phyloP scores from a whole-genome alignment of 2,888 invertebrate genomes.

The Notocelia uddmanniana region DNA sequence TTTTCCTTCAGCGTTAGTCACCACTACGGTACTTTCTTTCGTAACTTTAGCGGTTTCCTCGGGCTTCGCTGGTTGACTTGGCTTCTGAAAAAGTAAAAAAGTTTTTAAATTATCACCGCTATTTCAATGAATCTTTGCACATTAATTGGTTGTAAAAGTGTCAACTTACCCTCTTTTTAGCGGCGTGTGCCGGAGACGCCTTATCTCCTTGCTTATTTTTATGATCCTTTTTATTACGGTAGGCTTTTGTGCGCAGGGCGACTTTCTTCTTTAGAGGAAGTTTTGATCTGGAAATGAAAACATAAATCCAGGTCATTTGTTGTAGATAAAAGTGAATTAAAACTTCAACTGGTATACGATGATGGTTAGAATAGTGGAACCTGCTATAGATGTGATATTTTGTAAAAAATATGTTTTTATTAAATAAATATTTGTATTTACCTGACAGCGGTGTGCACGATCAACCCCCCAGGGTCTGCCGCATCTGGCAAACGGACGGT shows the following conservation, averaged over 20 bases:
- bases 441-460: slow-evolving; percentile 93
- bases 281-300: slow-evolving; percentile 88
- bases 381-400: slow-evolving; percentile 10
- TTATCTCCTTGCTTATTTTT: slow-evolving; percentile 76
- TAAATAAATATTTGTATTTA: too few relatives aligned
- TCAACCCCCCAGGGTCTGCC: slow-evolving; percentile 88
- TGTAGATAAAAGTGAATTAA: slow-evolving; percentile 15
- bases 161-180: slow-evolving; percentile 79
- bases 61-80: slow-evolving; percentile 68
- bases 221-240: slow-evolving; percentile 83
- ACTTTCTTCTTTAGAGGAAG: slow-evolving; percentile 95
- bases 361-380: background rate
- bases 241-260: slow-evolving; percentile 86
- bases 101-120: background rate
- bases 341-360: background rate
- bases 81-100: slow-evolving; percentile 65
- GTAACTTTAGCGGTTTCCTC: slow-evolving; percentile 72
- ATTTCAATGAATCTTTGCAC: slow-evolving; percentile 21
- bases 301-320: slow-evolving; percentile 7
- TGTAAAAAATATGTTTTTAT: too few relatives aligned
- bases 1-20: slow-evolving; percentile 84
- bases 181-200: slow-evolving; percentile 75
- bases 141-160: slow-evolving; percentile 37
- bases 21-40: slow-evolving; percentile 75
- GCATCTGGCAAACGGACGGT: slow-evolving; percentile 93